Percentiles rank a stretch among this genome's conserved stretches.
These are phyloP conservation scores for Hypomecis punctinalis DNA, from an alignment of 2,888 invertebrate genomes.

Conservation along the genomic window DNA sequence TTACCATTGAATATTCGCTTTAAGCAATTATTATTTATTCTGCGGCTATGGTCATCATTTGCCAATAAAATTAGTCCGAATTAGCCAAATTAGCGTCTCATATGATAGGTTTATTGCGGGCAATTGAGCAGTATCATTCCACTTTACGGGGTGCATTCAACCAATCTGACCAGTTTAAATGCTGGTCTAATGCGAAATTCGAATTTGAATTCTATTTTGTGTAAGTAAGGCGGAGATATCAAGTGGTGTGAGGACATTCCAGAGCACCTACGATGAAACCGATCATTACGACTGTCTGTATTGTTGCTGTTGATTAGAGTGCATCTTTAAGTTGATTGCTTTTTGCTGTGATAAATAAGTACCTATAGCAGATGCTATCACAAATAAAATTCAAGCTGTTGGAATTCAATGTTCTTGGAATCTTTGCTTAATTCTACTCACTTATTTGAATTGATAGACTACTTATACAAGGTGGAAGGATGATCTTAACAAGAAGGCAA, in stretches of 20 bases:
- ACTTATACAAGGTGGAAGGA: no score
- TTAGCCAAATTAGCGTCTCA: slow-evolving; percentile 4
- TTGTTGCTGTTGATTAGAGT: background rate
- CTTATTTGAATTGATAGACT: no score
- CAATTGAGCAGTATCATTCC: slow-evolving; percentile 2
- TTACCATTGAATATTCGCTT: background rate
- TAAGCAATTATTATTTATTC: background rate
- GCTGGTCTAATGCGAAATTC: background rate
- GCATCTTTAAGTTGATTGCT: background rate
- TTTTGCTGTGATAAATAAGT: background rate
- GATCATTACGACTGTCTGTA: background rate
- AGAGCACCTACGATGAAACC: background rate
- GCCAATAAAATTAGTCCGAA: slow-evolving; percentile 1
- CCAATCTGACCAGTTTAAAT: background rate
- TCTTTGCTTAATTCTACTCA: no score
- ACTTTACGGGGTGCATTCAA: slow-evolving; percentile 10
- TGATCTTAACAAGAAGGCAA: no score
- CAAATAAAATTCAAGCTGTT: background rate
- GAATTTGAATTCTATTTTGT: background rate
- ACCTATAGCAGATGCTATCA: background rate
- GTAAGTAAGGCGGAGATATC: background rate
- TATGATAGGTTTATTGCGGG: slow-evolving; percentile 7
- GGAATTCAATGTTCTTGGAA: no score
- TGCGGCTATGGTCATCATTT: background rate
- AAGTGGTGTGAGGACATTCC: background rate